Evolutionary conservation across 1,140 invertebrate genomes (phyloP).

Genomic region (Sipha flava): DNA sequence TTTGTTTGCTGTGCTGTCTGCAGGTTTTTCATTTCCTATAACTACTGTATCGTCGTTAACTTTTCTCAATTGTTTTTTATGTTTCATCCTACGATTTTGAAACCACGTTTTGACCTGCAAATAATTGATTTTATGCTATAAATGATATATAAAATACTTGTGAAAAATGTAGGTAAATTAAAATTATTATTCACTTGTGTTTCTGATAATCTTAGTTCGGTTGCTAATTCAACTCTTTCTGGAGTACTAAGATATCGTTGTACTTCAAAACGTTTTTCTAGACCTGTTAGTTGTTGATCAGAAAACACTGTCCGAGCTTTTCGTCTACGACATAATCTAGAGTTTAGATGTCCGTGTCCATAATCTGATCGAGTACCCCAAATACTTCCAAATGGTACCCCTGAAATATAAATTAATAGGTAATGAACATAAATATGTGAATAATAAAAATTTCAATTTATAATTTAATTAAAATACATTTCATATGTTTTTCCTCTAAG

Average conservation of each 20-base stretch:
- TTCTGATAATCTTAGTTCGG: slow-evolving; percentile 84
- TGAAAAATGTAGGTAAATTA: neutral
- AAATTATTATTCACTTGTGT: slow-evolving; percentile 59
- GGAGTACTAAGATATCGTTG: slow-evolving; percentile 96
- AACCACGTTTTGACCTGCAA: slow-evolving; percentile 91
- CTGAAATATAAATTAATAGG: slow-evolving; percentile 43
- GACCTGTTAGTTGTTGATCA: slow-evolving; percentile 86
- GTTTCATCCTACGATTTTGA: slow-evolving; percentile 94
- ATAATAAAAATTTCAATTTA: too few relatives aligned
- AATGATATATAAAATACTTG: neutral
- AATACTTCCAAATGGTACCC: slow-evolving; percentile 60
- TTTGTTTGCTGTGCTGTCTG: neutral
- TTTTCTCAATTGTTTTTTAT: slow-evolving; percentile 87
- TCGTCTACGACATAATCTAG: slow-evolving; percentile 80
- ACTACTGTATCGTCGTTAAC: slow-evolving; percentile 48
- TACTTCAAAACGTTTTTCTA: slow-evolving; percentile 90
- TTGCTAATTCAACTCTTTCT: slow-evolving; percentile 89
- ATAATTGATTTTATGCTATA: neutral
- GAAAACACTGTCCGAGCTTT: slow-evolving; percentile 97
- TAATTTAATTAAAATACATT: too few relatives aligned
- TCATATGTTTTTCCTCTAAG: too few relatives aligned
- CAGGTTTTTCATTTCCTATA: neutral
- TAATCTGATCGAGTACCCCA: slow-evolving; percentile 50
- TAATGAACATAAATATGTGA: too few relatives aligned
- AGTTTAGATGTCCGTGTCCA: slow-evolving; percentile 51